Evolutionary conservation across 2,888 invertebrate species (phyloP), one percentile per base, ranked within the genome.

Genomic region (Macrosoma leucophasiata): DNA sequence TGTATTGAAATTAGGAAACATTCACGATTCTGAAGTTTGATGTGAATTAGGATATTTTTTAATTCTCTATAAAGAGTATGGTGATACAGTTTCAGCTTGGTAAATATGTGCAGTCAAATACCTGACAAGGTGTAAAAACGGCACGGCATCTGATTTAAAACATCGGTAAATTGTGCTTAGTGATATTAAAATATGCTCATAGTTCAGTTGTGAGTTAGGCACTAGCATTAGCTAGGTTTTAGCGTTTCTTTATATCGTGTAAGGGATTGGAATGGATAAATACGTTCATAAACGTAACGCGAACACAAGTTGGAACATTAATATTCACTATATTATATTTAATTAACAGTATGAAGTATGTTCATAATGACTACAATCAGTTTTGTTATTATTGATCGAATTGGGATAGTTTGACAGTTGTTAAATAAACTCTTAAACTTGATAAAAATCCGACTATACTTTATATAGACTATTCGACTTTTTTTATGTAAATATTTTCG

Each of bases 121-220:
- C 50, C 55, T 50, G 39, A 46, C 34, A 39, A 49, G 53, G 60
- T 58, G 58, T 52, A 52, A 51, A n/a, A 57, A 39, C 52, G 51
- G 62, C 63, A 60, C 60, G 51, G 55, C 60, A 59, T 67, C 58
- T 50, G 56, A 55, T 58, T 54, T 55, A 52, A n/a, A 63, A 62
- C 56, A 51, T 57, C 52, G 56, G 65, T 69, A 64, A 66, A 68
- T 66, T 69, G 62, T 67, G 79, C 78, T 79, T 79, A 81, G 79
- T 77, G 74, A 78, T 79, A 76, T 64, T 62, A 62, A 70, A 58
- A 53, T 71, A 75, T 71, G 81, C 81, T 81, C 79, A 81, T 81
- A 79, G 79, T 52, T 73, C 72, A 69, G 74, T 78, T 73, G 77
- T 78, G 79, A 74, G 70, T 69, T 81, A 81, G 72, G 67, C 59